Conservation (phyloP, 2,888 invertebrate genomes). For the Harpagoxenus sublaevis region DNA sequence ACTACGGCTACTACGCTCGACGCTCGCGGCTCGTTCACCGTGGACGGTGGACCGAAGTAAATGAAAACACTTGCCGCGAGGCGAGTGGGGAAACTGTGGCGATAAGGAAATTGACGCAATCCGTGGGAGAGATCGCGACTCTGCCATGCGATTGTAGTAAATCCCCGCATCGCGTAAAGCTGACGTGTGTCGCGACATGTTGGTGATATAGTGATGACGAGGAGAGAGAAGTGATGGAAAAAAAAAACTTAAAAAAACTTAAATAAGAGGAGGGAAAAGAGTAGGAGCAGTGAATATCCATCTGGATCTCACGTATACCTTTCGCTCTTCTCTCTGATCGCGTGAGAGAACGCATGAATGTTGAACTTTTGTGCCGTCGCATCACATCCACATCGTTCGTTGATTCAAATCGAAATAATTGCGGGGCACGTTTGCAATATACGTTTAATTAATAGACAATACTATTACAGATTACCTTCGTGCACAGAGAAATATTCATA, state of each 20-base stretch:
- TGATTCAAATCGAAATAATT: conserved; percentile 8
- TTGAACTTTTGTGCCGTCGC: not conserved
- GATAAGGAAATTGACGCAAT: conserved; percentile 66
- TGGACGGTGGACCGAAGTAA: conserved; percentile 63
- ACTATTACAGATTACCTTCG: not conserved
- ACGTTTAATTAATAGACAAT: not conserved
- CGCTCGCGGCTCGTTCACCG: conserved; percentile 8
- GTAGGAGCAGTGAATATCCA: not conserved
- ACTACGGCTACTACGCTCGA: conserved; percentile 60
- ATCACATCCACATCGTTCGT: not conserved
- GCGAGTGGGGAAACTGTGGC: conserved; percentile 77
- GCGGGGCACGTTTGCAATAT: not conserved
- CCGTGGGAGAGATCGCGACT: conserved; percentile 17
- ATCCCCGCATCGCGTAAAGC: conserved; percentile 6
- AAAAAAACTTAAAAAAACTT: not conserved
- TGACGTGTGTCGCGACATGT: not conserved
- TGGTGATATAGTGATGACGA: not conserved
- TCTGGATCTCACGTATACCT: not conserved
- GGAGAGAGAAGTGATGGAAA: too few relatives aligned
- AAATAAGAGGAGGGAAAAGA: not conserved
- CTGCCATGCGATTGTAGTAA: conserved; percentile 1
- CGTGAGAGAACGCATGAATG: conserved; percentile 15
- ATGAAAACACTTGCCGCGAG: conserved; percentile 76
- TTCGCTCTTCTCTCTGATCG: not conserved
- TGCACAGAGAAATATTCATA: not conserved